phyloP scores from a whole-genome alignment of 1,140 invertebrate genomes.

The Drosophila pachea region DNA sequence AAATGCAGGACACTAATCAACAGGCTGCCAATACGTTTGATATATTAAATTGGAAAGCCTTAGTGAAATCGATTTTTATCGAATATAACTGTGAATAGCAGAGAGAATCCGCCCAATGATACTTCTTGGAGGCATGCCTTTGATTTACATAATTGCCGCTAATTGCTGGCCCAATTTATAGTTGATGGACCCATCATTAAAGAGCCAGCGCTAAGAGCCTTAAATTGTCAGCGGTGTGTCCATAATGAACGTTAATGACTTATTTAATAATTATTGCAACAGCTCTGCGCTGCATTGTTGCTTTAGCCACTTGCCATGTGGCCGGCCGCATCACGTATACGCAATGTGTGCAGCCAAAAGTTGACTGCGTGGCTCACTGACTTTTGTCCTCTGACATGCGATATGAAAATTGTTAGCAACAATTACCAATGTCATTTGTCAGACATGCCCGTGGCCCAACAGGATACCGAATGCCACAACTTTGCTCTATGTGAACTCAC shows the following conservation, averaged over 20 bases:
- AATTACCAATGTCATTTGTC: slow-evolving; percentile 66
- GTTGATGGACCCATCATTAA: background rate
- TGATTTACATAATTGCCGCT: background rate
- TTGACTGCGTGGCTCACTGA: slow-evolving; percentile 3
- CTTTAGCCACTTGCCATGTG: too few relatives aligned
- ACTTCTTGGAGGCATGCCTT: background rate
- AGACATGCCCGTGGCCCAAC: slow-evolving; percentile 26
- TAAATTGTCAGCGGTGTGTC: slow-evolving; percentile 7
- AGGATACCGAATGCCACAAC: background rate
- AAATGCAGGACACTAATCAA: slow-evolving; percentile 27
- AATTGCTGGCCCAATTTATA: background rate
- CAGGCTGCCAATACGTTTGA: background rate
- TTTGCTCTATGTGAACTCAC: slow-evolving; percentile 1
- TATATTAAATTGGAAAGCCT: too few relatives aligned
- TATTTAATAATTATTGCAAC: slow-evolving; percentile 32
- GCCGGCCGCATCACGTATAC: slow-evolving; percentile 1
- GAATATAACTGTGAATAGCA: background rate
- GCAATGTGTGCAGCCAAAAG: slow-evolving; percentile 1
- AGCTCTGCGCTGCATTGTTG: slow-evolving; percentile 9
- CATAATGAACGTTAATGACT: slow-evolving; percentile 28
- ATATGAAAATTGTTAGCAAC: slow-evolving; percentile 57
- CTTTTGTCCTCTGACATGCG: slow-evolving; percentile 13
- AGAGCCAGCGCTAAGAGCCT: background rate
- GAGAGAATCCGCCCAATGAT: background rate
- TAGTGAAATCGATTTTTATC: too few relatives aligned